phyloP scores from a whole-genome alignment of 2,113 vertebrate genomes.

The Ahaetulla prasina region DNA sequence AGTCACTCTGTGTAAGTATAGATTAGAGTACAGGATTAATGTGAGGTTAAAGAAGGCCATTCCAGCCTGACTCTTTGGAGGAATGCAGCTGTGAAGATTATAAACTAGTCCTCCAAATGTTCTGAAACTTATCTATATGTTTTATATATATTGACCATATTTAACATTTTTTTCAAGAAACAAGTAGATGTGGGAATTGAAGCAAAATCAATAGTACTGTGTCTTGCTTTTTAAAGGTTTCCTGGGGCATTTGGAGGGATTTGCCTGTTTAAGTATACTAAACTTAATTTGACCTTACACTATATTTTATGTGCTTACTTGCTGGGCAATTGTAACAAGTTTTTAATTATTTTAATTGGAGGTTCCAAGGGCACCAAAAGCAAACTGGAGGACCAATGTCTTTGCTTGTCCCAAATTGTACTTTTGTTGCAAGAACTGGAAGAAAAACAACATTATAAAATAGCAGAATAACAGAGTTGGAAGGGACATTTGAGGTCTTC shows the following conservation, averaged over 20 bases:
- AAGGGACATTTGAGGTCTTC: background rate
- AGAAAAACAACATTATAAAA: background rate
- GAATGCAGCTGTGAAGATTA: background rate
- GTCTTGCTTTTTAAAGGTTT: background rate
- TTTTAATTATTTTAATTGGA: background rate
- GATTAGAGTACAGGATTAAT: background rate
- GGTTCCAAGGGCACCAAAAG: background rate
- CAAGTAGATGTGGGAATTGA: background rate
- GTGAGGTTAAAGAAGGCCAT: background rate
- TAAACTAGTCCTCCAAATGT: background rate
- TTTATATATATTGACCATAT: background rate
- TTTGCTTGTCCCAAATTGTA: background rate
- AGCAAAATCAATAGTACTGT: background rate
- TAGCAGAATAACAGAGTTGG: background rate
- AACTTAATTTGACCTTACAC: background rate
- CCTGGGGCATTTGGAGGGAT: background rate
- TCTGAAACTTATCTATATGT: background rate
- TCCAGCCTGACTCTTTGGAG: background rate
- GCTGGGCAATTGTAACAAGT: background rate
- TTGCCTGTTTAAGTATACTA: background rate
- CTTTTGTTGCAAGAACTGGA: background rate
- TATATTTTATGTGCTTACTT: background rate
- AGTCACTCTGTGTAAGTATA: background rate
- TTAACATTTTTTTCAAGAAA: background rate
- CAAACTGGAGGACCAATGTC: background rate